Base-by-base conservation (phyloP, 2,113 vertebrate genomes). In the Lepus europaeus region DNA sequence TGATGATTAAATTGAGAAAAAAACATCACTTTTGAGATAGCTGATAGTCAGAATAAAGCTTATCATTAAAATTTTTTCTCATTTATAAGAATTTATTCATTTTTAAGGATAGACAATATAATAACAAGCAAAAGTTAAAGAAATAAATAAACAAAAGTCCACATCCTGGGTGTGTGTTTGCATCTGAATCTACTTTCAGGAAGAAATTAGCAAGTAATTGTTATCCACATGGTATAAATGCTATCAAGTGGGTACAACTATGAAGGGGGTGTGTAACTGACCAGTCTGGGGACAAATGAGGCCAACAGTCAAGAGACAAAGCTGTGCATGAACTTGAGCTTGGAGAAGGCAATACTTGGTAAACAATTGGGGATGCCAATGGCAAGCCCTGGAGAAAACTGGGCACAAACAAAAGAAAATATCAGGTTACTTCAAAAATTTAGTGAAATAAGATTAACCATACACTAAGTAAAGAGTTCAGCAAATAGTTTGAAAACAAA, bases 261-360 rank as follows among this genome's bases (percentile, higher is more conserved):
- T 17, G 53, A 45, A 36, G 14, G 13, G 49, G 20, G 33, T 27
- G 27, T 29, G 31, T 36, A 33, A 64, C 23, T 51, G 13, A 61
- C 9, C 10, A 19, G 31, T 2, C 25, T 16, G 22, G n/a, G n/a
- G 39, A 25, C 0, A 0, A 64, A 2, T 8, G 68, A 29, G n/a
- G 5, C 23, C 5, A 2, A 19, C 33, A 69, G 31, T 33, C 12
- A 94, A 29, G 3, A 90, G 45, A 74, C 11, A 66, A 69, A 31
- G 25, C 49, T 66, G 6, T 77, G 8, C 51, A 31, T 6, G 3
- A 61, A 59, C 22, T 53, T 56, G 11, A 90, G 39, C 11, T 27
- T 29, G 53, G 25, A 59, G 14, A 7, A 36, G 20, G 5, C 3
- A 29, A 14, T 17, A 33, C 8, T 59, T 14, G 2, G 17, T 64